These are phyloP conservation scores for Coreoperca whiteheadi DNA, from an alignment of 2,113 vertebrate species.

Conservation along the genomic window DNA sequence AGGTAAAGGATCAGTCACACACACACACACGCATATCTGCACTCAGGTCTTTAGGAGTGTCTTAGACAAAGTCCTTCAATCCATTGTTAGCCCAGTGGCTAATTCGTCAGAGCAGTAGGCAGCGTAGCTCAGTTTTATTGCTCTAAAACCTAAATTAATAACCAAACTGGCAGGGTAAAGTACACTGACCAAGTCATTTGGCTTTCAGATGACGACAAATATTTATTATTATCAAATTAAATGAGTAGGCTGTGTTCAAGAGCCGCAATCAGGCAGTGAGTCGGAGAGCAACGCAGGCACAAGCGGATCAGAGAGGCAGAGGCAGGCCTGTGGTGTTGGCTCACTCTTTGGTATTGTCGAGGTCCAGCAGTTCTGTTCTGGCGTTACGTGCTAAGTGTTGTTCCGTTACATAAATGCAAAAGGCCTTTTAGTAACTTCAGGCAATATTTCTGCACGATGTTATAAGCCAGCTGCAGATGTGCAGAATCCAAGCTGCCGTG, in stretches of 20 bases:
- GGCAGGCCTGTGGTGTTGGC: not conserved
- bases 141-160: slow-evolving; percentile 34
- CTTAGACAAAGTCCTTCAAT: not conserved
- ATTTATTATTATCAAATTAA: slow-evolving; percentile 15
- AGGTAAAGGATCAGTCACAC: not conserved
- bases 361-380: too few relatives aligned
- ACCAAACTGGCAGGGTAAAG: not conserved
- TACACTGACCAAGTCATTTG: slow-evolving; percentile 28
- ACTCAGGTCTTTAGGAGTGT: not conserved
- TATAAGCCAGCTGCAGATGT: not conserved
- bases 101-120: not conserved
- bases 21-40: not conserved
- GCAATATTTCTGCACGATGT: not conserved
- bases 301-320: not conserved
- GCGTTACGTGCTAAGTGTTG: too few relatives aligned
- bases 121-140: not conserved
- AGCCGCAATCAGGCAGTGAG: slow-evolving; percentile 11
- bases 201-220: slow-evolving; percentile 34
- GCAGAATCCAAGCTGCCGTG: slow-evolving; percentile 1
- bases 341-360: not conserved
- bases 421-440: not conserved
- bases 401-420: too few relatives aligned
- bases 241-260: not conserved
- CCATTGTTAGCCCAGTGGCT: not conserved
- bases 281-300: not conserved